A percentile compares a stretch with the other conserved stretches of the same genome.
Conservation (phyloP, 2,888 invertebrate genomes). For the Drosophila ustulata region DNA sequence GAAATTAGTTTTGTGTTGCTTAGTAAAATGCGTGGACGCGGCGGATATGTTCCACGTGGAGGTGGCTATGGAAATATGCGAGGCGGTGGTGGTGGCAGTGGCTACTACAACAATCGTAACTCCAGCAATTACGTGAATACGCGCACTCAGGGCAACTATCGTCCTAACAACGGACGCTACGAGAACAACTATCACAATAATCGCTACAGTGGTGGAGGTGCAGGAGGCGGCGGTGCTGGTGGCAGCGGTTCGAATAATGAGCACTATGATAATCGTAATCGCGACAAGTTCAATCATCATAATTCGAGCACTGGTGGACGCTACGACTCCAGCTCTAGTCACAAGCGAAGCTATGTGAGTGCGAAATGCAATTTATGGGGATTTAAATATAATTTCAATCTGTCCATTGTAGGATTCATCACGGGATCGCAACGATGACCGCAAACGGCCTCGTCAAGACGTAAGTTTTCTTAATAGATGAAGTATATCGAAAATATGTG, state of each 20-base stretch:
- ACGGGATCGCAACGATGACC: constrained; percentile 83
- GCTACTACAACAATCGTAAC: constrained; percentile 75
- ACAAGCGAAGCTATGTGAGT: constrained; percentile 84
- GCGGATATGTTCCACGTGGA: constrained; percentile 79
- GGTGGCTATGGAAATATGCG: constrained; percentile 69
- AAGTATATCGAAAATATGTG: constrained; percentile 21
- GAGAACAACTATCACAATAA: constrained; percentile 74
- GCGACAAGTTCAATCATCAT: constrained; percentile 72
- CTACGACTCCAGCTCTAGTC: constrained; percentile 76
- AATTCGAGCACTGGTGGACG: constrained; percentile 72
- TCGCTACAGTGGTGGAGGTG: constrained; percentile 69
- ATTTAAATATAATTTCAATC: neutral
- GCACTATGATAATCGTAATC: constrained; percentile 72
- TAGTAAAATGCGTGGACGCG: constrained; percentile 78
- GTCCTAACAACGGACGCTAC: constrained; percentile 77
- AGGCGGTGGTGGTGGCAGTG: constrained; percentile 75
- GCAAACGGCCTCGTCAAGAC: constrained; percentile 84
- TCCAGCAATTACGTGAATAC: constrained; percentile 79
- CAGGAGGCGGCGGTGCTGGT: constrained; percentile 40
- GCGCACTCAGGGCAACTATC: constrained; percentile 81
- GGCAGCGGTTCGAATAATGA: constrained; percentile 44
- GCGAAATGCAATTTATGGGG: neutral
- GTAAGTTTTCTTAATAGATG: constrained; percentile 76
- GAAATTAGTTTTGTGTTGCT: constrained; percentile 1
- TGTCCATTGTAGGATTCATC: constrained; percentile 74